These are phyloP conservation scores for Porites australiensis DNA, from an alignment of 64 coral and sea anemone species.

Conservation along the genomic window DNA sequence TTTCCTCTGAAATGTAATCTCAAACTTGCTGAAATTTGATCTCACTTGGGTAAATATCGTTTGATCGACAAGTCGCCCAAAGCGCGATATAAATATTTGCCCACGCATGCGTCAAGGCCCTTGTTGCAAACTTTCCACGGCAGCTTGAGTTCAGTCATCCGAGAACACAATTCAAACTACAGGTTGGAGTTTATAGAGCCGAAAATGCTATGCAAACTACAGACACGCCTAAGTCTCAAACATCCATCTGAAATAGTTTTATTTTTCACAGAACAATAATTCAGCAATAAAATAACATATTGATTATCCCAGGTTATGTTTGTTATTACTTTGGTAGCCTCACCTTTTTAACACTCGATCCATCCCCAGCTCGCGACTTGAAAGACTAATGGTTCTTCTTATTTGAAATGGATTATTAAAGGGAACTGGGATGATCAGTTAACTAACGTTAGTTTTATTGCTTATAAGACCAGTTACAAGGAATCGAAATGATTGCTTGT, in stretches of 20 bases:
- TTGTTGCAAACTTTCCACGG: not conserved
- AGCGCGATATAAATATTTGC: slow-evolving; percentile 42
- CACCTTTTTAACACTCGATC: not conserved
- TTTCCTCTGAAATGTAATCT: slow-evolving; percentile 18
- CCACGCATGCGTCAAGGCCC: slow-evolving; percentile 21
- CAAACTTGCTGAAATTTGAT: slow-evolving; percentile 26
- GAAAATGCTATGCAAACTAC: slow-evolving; percentile 16
- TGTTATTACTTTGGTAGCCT: not conserved
- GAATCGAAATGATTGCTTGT: no score
- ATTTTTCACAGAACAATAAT: no score
- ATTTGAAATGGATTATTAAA: no score
- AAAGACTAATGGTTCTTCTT: no score
- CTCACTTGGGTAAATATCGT: slow-evolving; percentile 29
- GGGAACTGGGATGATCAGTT: no score
- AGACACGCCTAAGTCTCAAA: slow-evolving; percentile 8
- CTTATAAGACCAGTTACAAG: no score
- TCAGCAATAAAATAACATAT: not conserved
- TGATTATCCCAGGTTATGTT: not conserved
- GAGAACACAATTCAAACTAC: slow-evolving; percentile 5
- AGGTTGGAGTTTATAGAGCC: not conserved
- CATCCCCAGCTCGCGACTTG: not conserved
- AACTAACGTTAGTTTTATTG: no score
- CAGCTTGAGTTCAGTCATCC: not conserved
- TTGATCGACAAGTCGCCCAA: slow-evolving; percentile 26
- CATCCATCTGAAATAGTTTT: slow-evolving; percentile 11